A percentile compares a stretch with the other conserved stretches of the same genome.
These are phyloP conservation scores for Cassiopea xamachana DNA, from an alignment of 30 jellyfish, hydroid and myxozoan species.

Conservation along the genomic window DNA sequence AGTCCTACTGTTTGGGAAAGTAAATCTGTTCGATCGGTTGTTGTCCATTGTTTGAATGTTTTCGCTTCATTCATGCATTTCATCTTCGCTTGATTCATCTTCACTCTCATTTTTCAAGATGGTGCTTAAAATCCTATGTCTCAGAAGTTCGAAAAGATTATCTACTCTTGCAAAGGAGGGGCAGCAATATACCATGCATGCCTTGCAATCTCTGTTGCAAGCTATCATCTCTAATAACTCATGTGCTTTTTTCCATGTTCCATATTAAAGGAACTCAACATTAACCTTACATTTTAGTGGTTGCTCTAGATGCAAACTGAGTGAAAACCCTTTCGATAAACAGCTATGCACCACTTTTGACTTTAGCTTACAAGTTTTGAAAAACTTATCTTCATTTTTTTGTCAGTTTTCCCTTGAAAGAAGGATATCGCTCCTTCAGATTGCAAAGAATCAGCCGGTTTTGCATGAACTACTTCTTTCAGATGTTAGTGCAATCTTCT, in stretches of 20 bases:
- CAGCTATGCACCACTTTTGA: no score
- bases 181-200: slow-evolving; percentile 82
- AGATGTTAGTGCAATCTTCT: slow-evolving; percentile 50
- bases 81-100: background rate
- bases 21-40: slow-evolving; percentile 31
- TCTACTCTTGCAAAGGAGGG: slow-evolving; percentile 57
- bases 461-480: slow-evolving; percentile 36
- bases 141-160: background rate
- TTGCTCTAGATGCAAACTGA: background rate
- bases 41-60: slow-evolving; percentile 28
- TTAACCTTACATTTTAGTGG: slow-evolving; percentile 64
- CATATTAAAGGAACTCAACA: slow-evolving; percentile 43
- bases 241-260: slow-evolving; percentile 13
- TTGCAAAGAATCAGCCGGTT: slow-evolving; percentile 58
- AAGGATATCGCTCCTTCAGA: slow-evolving; percentile 40
- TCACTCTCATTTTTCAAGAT: background rate
- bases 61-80: background rate
- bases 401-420: slow-evolving; percentile 20
- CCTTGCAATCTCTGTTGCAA: slow-evolving; percentile 45
- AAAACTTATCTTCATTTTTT: no score
- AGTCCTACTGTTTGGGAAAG: background rate
- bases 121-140: background rate
- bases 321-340: no score
- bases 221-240: slow-evolving; percentile 60
- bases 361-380: no score